phyloP scores from a whole-genome alignment of 2,888 invertebrate species.

The Hydrotaea cyrtoneurina region DNA sequence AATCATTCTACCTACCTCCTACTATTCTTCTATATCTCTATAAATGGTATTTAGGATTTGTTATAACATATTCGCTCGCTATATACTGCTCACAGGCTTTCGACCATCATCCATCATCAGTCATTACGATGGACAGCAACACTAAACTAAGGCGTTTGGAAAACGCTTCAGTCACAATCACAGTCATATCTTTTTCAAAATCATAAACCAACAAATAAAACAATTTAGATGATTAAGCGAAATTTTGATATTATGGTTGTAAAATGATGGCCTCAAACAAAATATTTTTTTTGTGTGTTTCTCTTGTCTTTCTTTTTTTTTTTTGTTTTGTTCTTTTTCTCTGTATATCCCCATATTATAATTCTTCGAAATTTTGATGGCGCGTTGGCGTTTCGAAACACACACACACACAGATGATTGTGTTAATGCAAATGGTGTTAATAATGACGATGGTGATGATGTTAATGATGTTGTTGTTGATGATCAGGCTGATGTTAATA shows the following conservation, averaged over 20 bases:
- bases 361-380: constrained; percentile 52
- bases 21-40: not conserved
- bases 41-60: not conserved
- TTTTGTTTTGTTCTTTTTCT: constrained; percentile 34
- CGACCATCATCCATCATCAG: constrained; percentile 60
- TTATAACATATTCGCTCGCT: constrained; percentile 25
- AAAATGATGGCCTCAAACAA: constrained; percentile 41
- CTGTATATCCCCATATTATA: constrained; percentile 14
- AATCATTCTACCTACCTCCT: too few relatives aligned
- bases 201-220: constrained; percentile 37
- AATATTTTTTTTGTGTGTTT: constrained; percentile 32
- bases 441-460: constrained; percentile 51
- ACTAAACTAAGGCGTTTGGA: not conserved
- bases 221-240: constrained; percentile 40
- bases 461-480: constrained; percentile 55
- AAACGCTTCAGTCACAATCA: constrained; percentile 20
- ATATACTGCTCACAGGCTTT: constrained; percentile 34
- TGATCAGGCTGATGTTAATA: constrained; percentile 54
- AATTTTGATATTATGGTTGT: constrained; percentile 18
- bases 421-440: constrained; percentile 46
- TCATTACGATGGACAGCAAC: constrained; percentile 28
- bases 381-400: constrained; percentile 31
- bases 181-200: not conserved
- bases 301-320: constrained; percentile 48
- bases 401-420: constrained; percentile 44